These are phyloP conservation scores for Drosophila albomicans DNA, from an alignment of 1,140 invertebrate genomes.

Conservation along the genomic window DNA sequence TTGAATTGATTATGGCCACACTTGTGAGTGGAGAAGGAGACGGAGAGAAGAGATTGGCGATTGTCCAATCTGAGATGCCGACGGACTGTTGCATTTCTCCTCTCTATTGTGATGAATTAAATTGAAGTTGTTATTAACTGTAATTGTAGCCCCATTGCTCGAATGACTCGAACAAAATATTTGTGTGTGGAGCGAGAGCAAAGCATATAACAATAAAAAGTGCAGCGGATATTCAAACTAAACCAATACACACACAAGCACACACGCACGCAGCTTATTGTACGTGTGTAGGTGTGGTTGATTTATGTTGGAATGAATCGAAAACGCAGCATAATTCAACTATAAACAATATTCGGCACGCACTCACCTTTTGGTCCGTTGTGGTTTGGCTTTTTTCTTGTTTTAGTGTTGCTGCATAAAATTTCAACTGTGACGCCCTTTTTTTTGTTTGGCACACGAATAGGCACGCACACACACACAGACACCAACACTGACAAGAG, in stretches of 20 bases:
- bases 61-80: slow-evolving; percentile 34
- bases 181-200: slow-evolving; percentile 9
- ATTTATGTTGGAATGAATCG: background rate
- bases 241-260: slow-evolving; percentile 34
- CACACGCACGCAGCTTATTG: slow-evolving; percentile 16
- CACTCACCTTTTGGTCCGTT: slow-evolving; percentile 68
- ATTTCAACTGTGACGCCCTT: slow-evolving; percentile 75
- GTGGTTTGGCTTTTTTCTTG: slow-evolving; percentile 8
- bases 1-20: slow-evolving; percentile 59
- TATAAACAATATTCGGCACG: slow-evolving; percentile 76
- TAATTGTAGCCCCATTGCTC: slow-evolving; percentile 60
- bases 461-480: slow-evolving; percentile 43
- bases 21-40: background rate
- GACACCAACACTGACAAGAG: slow-evolving; percentile 22
- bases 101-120: slow-evolving; percentile 59
- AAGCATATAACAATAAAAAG: slow-evolving; percentile 35
- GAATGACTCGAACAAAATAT: background rate
- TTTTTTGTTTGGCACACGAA: slow-evolving; percentile 65
- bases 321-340: slow-evolving; percentile 19
- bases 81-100: slow-evolving; percentile 30
- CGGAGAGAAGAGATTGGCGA: slow-evolving; percentile 20
- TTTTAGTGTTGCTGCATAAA: slow-evolving; percentile 52
- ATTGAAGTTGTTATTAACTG: slow-evolving; percentile 76
- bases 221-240: slow-evolving; percentile 42
- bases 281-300: slow-evolving; percentile 28